A percentile compares a stretch with the other conserved stretches of the same genome.
These are phyloP conservation scores for Alaudala cheleensis DNA, from an alignment of 2,113 vertebrate species.

Conservation along the genomic window DNA sequence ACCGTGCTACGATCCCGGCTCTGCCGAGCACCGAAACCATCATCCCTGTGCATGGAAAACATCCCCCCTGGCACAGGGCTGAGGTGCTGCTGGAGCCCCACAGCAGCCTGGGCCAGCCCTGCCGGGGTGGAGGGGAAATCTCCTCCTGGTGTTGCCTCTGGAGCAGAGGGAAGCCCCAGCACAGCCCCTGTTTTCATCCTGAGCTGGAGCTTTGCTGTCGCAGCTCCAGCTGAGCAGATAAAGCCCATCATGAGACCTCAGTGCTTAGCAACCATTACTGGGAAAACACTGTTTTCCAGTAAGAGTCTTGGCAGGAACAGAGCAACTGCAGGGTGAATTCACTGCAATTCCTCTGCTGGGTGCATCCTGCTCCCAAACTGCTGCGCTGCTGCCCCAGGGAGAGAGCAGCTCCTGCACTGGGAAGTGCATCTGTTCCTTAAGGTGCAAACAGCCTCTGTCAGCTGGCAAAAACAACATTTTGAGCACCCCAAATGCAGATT, in stretches of 20 bases:
- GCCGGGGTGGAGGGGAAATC: not conserved
- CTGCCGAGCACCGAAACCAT: not conserved
- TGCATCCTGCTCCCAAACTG: not conserved
- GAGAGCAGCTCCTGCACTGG: rapidly evolving
- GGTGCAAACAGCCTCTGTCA: not conserved
- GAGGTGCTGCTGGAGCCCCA: not conserved
- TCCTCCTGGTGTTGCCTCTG: not conserved
- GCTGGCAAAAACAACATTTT: not conserved
- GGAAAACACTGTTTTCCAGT: constrained; percentile 47
- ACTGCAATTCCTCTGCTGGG: not conserved
- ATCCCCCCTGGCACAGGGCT: not conserved
- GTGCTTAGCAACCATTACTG: constrained; percentile 46
- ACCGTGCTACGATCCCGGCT: not conserved
- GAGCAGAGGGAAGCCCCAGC: not conserved
- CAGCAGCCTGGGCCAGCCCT: not conserved
- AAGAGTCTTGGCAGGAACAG: constrained; percentile 24
- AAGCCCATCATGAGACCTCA: constrained; percentile 18
- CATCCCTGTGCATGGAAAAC: rapidly evolving
- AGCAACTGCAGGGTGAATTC: constrained; percentile 1
- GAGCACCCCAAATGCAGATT: not conserved
- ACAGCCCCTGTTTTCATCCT: not conserved
- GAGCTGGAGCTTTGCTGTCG: not conserved
- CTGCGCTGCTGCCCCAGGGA: not conserved
- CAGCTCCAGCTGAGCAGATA: constrained; percentile 42
- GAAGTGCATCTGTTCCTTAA: not conserved